Base-by-base conservation (phyloP, 2,888 invertebrate genomes). In the Cylloceria caligata region DNA sequence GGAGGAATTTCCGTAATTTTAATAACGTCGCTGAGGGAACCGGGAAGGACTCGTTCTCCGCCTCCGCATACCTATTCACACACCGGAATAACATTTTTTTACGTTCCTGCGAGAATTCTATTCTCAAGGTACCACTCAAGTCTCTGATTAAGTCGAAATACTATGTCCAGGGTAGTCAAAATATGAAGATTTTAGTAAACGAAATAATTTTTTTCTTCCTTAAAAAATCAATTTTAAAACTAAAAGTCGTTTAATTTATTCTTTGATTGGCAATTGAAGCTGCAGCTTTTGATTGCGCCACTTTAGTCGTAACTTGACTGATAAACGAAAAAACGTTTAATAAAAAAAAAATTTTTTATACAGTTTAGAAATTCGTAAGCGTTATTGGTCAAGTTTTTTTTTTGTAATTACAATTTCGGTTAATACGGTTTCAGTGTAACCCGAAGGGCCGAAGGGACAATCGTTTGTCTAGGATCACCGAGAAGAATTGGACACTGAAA, bases 1-100 rank as follows among this genome's bases (percentile, higher is more conserved):
- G 69, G 47, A 69, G 74, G 81, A 78, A 78, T 81, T 81, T 74
- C 69, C 73, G 81, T 78, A 74, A 81, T 81, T 81, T 81, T 74
- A 78, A 81, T 81, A 81, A 81, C 64, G 78, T 71, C 74, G 52
- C 64, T 55, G 73, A 36, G 71, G 36, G 16, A 27, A 24, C n/a
- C 27, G 42, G 24, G 24, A 68, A 30, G 30, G 16, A 30, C 30
- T 52, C 6, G 39, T 39, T 45, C 9, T 19, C 13, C 21, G 24
- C 34, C 30, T 68, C 55, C 77, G 52, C 62, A 42, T 45, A 36
- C 24, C 36, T 64, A 55, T 36, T 45, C 36, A 62, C 69, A 64
- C 55, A 69, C 55, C 24, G 47, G 45, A 57, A 78, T 74, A 36
- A 78, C 21, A 65, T 75, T 39, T 81, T 72, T 81, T 69, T 73